These are phyloP conservation scores for Nyleta sp. DNA, from an alignment of 2,888 invertebrate genomes.

Conservation along the genomic window DNA sequence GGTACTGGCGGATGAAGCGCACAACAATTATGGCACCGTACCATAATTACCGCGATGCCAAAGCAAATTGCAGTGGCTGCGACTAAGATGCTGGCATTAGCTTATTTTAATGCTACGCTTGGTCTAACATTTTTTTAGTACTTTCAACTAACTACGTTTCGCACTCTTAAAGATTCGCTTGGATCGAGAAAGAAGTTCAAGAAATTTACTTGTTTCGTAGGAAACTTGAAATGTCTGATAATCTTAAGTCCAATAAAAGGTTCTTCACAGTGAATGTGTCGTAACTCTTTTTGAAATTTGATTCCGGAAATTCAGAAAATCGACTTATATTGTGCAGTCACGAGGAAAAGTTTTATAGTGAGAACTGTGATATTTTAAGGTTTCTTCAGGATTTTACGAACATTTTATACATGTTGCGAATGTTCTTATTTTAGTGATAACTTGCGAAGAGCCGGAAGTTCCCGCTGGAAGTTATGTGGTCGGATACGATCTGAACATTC, in stretches of 20 bases:
- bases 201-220: too few relatives aligned
- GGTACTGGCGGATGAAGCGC: not conserved
- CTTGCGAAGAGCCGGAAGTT: slow-evolving; percentile 93
- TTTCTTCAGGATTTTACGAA: too few relatives aligned
- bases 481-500: slow-evolving; percentile 94
- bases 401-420: slow-evolving; percentile 2
- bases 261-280: too few relatives aligned
- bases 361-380: too few relatives aligned
- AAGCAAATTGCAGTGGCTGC: slow-evolving; percentile 15
- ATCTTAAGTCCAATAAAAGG: too few relatives aligned
- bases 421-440: slow-evolving; percentile 86
- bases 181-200: too few relatives aligned
- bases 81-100: slow-evolving; percentile 19
- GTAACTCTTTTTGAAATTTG: too few relatives aligned
- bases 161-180: too few relatives aligned
- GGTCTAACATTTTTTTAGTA: slow-evolving; percentile 5
- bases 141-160: slow-evolving; percentile 4
- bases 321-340: too few relatives aligned
- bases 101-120: slow-evolving; percentile 9
- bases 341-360: too few relatives aligned
- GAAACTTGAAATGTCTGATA: too few relatives aligned
- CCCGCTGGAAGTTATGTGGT: slow-evolving; percentile 94
- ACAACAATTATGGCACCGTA: slow-evolving; percentile 23
- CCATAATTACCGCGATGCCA: slow-evolving; percentile 29
- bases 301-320: too few relatives aligned